Evolutionary conservation across 2,113 vertebrate genomes (phyloP).

Genomic region (Xyrauchen texanus): DNA sequence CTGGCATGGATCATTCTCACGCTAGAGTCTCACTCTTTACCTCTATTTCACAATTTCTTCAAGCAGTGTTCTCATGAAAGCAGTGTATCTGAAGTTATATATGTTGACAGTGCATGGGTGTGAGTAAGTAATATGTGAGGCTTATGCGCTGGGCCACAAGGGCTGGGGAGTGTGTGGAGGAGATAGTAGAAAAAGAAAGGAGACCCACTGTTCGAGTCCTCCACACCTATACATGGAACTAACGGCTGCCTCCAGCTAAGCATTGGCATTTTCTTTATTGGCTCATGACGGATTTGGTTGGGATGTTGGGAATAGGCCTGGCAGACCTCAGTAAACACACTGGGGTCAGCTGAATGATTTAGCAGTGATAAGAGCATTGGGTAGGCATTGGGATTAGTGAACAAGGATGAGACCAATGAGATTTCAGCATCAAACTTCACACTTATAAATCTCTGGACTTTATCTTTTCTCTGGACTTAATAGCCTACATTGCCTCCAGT

Average conservation of each 20-base stretch:
- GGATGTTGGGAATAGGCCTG: slow-evolving; percentile 20
- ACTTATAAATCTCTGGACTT: slow-evolving; percentile 23
- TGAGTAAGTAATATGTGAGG: slow-evolving; percentile 26
- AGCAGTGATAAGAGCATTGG: slow-evolving; percentile 41
- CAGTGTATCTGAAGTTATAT: slow-evolving; percentile 28
- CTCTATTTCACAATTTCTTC: background rate
- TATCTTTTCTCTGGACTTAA: no score
- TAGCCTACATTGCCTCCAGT: slow-evolving; percentile 18
- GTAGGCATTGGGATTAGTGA: slow-evolving; percentile 17
- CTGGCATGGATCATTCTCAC: slow-evolving; percentile 19
- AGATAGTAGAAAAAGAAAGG: slow-evolving; percentile 38
- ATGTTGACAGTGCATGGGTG: background rate
- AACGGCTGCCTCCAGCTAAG: slow-evolving; percentile 31
- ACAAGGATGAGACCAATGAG: slow-evolving; percentile 4
- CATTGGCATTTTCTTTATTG: slow-evolving; percentile 54
- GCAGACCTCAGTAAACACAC: slow-evolving; percentile 33
- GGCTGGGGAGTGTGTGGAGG: slow-evolving; percentile 25
- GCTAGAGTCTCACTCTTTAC: slow-evolving; percentile 3
- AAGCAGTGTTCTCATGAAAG: background rate
- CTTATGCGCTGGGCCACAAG: background rate
- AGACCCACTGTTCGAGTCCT: slow-evolving; percentile 22
- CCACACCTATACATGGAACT: slow-evolving; percentile 26
- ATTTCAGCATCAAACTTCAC: slow-evolving; percentile 27
- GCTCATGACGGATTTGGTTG: slow-evolving; percentile 37
- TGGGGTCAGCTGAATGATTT: slow-evolving; percentile 46